Conservation (phyloP, 2,797 vertebrate genomes). For the Pipistrellus kuhlii region DNA sequence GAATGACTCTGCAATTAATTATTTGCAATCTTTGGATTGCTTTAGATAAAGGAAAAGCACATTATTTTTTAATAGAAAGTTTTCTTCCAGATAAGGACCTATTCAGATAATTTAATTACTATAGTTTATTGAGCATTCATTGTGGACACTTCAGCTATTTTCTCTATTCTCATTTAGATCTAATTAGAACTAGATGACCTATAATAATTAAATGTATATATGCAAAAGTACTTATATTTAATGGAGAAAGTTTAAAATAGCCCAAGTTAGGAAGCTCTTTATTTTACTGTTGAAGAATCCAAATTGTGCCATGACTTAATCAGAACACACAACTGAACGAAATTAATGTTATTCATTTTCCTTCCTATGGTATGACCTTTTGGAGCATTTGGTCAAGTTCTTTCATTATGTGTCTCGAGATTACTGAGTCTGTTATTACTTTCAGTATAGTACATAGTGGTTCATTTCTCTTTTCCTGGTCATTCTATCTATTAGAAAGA, state of each 20-base stretch:
- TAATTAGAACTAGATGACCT: constrained; percentile 66
- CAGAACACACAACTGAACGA: background rate
- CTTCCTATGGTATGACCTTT: background rate
- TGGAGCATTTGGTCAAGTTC: background rate
- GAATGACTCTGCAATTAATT: background rate
- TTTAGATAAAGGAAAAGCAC: background rate
- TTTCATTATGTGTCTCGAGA: background rate
- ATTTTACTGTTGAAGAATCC: constrained; percentile 49
- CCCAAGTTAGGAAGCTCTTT: constrained; percentile 23
- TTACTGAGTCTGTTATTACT: background rate
- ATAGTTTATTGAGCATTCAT: constrained; percentile 66
- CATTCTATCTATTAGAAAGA: background rate
- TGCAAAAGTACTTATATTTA: constrained; percentile 39
- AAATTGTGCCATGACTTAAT: constrained; percentile 4
- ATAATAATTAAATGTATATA: constrained; percentile 58
- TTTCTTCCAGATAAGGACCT: constrained; percentile 9
- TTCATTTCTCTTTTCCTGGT: background rate
- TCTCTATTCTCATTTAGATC: constrained; percentile 21
- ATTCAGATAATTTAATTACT: constrained; percentile 61
- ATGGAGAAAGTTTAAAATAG: constrained; percentile 50
- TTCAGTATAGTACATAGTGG: background rate
- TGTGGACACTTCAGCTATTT: constrained; percentile 61
- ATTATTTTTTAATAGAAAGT: constrained; percentile 61
- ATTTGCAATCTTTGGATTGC: constrained; percentile 23
- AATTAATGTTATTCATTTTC: background rate